phyloP scores from a whole-genome alignment of 1,140 invertebrate genomes.

The Hirudo medicinalis region DNA sequence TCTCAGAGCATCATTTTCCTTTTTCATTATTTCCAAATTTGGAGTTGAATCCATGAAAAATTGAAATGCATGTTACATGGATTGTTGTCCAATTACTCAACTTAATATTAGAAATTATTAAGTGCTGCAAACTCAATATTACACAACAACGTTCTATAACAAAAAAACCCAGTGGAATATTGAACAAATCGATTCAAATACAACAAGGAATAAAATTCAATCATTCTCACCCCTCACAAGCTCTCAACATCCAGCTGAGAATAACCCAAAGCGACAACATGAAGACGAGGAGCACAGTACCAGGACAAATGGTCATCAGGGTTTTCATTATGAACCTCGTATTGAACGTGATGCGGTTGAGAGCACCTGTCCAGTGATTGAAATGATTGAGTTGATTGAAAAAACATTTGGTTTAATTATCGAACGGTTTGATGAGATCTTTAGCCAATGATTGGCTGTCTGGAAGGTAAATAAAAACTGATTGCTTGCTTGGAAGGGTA shows the following conservation, averaged over 20 bases:
- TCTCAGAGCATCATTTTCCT: too few species aligned
- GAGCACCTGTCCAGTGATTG: conserved; percentile 69
- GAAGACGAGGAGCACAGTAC: conserved; percentile 89
- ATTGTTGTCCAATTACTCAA: too few species aligned
- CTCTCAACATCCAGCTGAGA: conserved; percentile 90
- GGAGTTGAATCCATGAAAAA: too few species aligned
- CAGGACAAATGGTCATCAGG: conserved; percentile 97
- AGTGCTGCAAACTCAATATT: too few species aligned
- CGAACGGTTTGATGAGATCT: too few species aligned
- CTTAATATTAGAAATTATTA: too few species aligned
- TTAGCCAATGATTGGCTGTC: too few species aligned
- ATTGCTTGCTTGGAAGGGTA: too few species aligned
- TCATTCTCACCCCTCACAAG: conserved; percentile 82
- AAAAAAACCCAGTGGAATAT: not conserved
- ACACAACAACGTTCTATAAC: not conserved
- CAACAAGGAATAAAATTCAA: not conserved
- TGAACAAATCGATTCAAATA: not conserved
- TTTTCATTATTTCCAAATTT: too few species aligned
- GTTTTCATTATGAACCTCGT: conserved; percentile 98
- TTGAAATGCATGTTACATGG: too few species aligned
- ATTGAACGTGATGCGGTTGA: conserved; percentile 99
- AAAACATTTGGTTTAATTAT: too few species aligned
- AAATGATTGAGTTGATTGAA: not conserved
- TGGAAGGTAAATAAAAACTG: too few species aligned
- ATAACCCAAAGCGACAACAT: conserved; percentile 98